Evolutionary conservation across 1,140 invertebrate species (phyloP).

Genomic region (Scaptodrosophila lebanonensis): DNA sequence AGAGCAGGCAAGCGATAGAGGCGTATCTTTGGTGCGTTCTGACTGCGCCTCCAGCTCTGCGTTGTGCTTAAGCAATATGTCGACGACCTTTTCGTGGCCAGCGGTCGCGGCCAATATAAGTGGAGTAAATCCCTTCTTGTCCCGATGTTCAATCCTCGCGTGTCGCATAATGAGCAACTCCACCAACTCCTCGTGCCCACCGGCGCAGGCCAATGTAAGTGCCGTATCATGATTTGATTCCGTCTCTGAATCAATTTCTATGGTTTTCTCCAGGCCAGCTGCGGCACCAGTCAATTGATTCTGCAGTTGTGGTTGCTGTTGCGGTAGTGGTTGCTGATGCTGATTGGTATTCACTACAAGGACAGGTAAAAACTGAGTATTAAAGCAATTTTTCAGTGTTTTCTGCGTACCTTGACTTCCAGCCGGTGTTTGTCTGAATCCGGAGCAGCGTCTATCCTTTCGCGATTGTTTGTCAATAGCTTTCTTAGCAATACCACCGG

Average conservation of each 20-base stretch:
- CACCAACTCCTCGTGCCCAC: constrained; percentile 97
- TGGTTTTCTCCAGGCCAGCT: constrained; percentile 79
- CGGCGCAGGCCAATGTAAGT: constrained; percentile 96
- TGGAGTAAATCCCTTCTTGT: constrained; percentile 99
- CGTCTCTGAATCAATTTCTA: constrained; percentile 97
- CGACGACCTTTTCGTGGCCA: constrained; percentile 96
- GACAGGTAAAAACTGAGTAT: background rate
- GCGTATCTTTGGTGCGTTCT: constrained; percentile 99
- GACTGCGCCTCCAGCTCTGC: constrained; percentile 99
- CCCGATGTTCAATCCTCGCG: constrained; percentile 97
- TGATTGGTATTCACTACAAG: constrained; percentile 54
- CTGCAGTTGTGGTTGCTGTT: constrained; percentile 62
- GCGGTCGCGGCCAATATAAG: constrained; percentile 97
- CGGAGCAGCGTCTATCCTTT: constrained; percentile 67
- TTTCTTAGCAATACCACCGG: constrained; percentile 77
- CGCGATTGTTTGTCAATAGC: constrained; percentile 74
- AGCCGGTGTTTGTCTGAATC: constrained; percentile 77
- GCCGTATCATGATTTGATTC: constrained; percentile 99
- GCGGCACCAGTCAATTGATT: constrained; percentile 77
- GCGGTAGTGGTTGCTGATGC: constrained; percentile 63
- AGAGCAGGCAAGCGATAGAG: constrained; percentile 97
- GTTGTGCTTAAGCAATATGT: constrained; percentile 93
- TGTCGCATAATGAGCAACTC: constrained; percentile 92
- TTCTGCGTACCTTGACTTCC: constrained; percentile 75
- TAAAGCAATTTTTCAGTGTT: background rate